Base-by-base conservation (phyloP, 2,113 vertebrate species). In the Dromiciops gliroides region DNA sequence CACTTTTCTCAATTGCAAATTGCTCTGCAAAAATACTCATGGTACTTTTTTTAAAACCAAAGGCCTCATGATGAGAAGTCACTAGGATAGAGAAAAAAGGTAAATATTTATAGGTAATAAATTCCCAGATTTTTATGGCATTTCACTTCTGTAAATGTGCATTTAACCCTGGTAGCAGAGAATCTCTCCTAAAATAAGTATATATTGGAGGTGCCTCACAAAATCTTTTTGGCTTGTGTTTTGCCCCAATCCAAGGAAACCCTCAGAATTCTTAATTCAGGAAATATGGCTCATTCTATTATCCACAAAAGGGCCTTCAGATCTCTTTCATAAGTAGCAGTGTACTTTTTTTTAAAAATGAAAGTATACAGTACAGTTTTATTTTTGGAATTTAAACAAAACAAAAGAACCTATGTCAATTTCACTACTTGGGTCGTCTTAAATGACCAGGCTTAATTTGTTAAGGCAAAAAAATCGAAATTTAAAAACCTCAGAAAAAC, bases 1-100 rank as follows among this genome's bases (percentile, higher is more conserved):
- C 51, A 28, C 11, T 1, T 11, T 50, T 83, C 16, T 44, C 67
- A 83, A 44, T 44, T 83, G 16, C 26, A 51, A 56, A 31, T n/a
- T 56, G 92, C 50, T 93, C 91, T 56, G 90, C 83, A 25, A 90
- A 51, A 67, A 56, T 88, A 47, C 90, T 51, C 23, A 93, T 23
- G 1, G 25, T 50, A 83, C 75, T 83, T 83, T 75, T 83, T 75
- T 75, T 83, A 25, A 1, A 31, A 75, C 22, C 31, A 75, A 75
- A 75, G 28, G 26, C 19, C 9, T 44, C 48, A 51, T 2, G 90
- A 89, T 90, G 92, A 94, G 60, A 92, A 26, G 47, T n/a, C 90
- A 92, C 28, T 90, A 56, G 83, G 31, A 50, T 48, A 95, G 31
- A 52, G 48, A 89, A 60, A 89, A 50, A 50, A 47, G n/a, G 19